These are phyloP conservation scores for Marmota monax DNA, from an alignment of 2,113 vertebrate genomes.

Conservation along the genomic window DNA sequence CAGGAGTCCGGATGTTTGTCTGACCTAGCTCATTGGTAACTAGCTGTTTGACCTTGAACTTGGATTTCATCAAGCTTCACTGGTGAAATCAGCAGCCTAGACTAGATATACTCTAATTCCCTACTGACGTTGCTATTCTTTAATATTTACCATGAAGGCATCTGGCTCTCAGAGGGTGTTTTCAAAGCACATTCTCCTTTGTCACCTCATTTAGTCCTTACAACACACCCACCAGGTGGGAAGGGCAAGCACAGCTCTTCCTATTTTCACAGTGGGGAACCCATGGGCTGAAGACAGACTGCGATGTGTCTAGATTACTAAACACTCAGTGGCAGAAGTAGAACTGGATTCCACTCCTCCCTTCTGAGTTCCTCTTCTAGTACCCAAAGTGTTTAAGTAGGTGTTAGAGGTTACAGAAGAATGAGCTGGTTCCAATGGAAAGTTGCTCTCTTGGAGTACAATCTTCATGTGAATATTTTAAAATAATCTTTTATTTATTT, in stretches of 20 bases:
- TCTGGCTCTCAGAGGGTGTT: not conserved
- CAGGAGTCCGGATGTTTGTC: not conserved
- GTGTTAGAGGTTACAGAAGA: not conserved
- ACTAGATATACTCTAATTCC: not conserved
- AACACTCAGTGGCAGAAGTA: not conserved
- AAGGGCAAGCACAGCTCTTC: not conserved
- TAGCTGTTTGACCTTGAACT: not conserved
- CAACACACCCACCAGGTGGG: not conserved
- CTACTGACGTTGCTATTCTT: not conserved
- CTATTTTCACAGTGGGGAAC: not conserved
- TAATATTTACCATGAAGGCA: not conserved
- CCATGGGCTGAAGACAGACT: not conserved
- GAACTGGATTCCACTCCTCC: not conserved
- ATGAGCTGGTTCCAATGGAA: not conserved
- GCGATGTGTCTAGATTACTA: not conserved
- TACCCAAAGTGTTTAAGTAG: not conserved
- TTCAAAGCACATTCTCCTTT: not conserved
- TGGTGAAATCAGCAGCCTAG: not conserved
- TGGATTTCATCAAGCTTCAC: not conserved
- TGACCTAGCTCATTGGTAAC: not conserved
- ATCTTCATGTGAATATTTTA: not conserved
- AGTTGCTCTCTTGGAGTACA: not conserved
- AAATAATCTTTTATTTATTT: not conserved
- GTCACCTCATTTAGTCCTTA: not conserved
- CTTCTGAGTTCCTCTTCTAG: not conserved